phyloP scores from a whole-genome alignment of 1,140 invertebrate genomes.

The Neotoxoptera formosana region DNA sequence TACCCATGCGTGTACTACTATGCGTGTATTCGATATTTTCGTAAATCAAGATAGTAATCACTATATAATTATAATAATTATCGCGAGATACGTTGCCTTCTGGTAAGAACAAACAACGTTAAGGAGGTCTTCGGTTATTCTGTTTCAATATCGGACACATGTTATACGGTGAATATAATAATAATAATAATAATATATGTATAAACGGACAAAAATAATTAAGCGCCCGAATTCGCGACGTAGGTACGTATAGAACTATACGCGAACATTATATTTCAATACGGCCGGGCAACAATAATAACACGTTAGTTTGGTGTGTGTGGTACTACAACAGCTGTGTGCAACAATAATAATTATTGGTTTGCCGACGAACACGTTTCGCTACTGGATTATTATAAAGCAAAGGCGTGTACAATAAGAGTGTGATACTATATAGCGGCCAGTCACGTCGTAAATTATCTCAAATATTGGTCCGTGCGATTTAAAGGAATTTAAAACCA shows the following conservation, averaged over 20 bases:
- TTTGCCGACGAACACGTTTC: not conserved
- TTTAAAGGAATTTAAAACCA: not conserved
- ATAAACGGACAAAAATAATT: not conserved
- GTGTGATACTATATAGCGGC: not conserved
- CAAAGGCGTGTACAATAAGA: not conserved
- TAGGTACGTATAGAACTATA: not conserved
- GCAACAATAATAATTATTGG: constrained; percentile 12
- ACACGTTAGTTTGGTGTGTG: not conserved
- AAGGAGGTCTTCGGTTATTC: not conserved
- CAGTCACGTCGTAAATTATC: not conserved
- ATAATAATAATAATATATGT: too few species aligned
- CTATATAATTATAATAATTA: not conserved
- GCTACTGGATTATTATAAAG: not conserved
- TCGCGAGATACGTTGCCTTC: not conserved
- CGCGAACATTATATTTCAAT: not conserved
- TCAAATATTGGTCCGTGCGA: not conserved
- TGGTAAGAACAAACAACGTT: not conserved
- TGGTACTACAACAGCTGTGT: not conserved
- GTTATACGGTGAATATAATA: not conserved
- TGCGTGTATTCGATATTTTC: not conserved
- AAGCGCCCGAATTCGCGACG: not conserved
- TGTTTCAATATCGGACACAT: not conserved
- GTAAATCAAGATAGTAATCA: not conserved
- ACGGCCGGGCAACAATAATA: not conserved
- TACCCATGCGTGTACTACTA: not conserved